Evolutionary conservation across 2,888 invertebrate genomes (phyloP), one percentile per base, ranked within the genome.

Genomic region (Octonoba sinensis): DNA sequence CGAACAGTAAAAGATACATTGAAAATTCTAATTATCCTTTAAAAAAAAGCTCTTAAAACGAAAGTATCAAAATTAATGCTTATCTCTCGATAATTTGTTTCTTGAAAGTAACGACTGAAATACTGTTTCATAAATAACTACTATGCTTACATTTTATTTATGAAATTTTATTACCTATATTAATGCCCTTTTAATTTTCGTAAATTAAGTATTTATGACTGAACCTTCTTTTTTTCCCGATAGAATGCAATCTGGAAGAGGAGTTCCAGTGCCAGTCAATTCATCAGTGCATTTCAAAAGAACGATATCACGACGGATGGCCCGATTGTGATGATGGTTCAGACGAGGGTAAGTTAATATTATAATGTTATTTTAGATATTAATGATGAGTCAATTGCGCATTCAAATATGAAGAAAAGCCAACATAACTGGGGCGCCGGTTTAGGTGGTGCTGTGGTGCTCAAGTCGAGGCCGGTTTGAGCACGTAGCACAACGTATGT

Each of bases 321-420:
- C 83, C 84, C 15, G 87, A 88, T 69, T 89, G 89, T 74, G 82
- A 83, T n/a, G 88, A 88, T 84, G 87, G 86, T 27, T 87, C 87
- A 0, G 89, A 88, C 79, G 89, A 89, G 87, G 87, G 88, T 88
- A 77, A 84, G 85, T 0, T n/a, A 27, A 54, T 54, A 15, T 54
- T 54, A 4, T 8, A n/a, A 15, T 51, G 3, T 27, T 6, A 27
- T 2, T 27, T 27, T 27, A 2, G 2, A 27, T 27, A 27, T 27
- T 27, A 27, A 3, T 27, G 27, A 27, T 27, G 27, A 27, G 6
- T 27, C 2, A 3, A 6, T 27, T 27, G 6, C 6, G 27, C 27
- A 27, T 6, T 27, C 27, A 27, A 27, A 27, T 27, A n/a, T 27
- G 6, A 6, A 27, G 27, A 27, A 27, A 6, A 27, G n/a, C n/a